Evolutionary conservation across 1,140 invertebrate genomes (phyloP), one percentile per base, ranked within the genome.

Genomic region (Brachionus rotundiformis): DNA sequence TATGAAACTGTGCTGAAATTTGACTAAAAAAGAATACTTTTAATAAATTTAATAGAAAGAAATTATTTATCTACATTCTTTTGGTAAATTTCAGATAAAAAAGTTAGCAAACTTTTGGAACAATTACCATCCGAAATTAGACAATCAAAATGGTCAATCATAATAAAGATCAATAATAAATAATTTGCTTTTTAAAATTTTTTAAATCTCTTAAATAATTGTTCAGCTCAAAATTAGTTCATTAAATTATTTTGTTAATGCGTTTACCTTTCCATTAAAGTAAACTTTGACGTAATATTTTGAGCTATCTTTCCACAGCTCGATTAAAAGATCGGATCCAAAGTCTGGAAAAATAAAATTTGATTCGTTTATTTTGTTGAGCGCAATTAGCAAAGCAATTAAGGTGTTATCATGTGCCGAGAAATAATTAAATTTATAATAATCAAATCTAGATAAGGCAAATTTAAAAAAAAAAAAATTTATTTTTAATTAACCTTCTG

Each of bases 331-430:
- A 61, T 79, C 76, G 1, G 76, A 36, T 0, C 47, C 76, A 16
- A 59, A 79, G 25, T 8, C 8, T 27, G 76, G 76, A 19, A 33
- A 39, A 36, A 39, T 13, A 31, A 31, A 63, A 79, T 61, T 79
- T 13, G 49, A 16, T 33, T 79, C 31, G 25, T 54, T 33, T 19
- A 79, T 79, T 29, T 54, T 25, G 10, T 36, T 41, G 0, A 79
- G 47, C 11, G 36, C 29, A 41, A 79, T 63, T 41, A 79, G 16
- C 19, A 79, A 25, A 19, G 76, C 76, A 2, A 59, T 79, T 6
- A 79, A 31, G 1, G 76, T 79, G 76, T 36, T 79, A 63, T 79
- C 76, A 79, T 79, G 76, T 3, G 76, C 76, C 41, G 76, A 79
- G 16, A 59, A 79, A 63, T 41, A 79, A 25, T 59, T 79, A n/a